phyloP scores from a whole-genome alignment of 2,113 vertebrate genomes.

The Sinocyclocheilus grahami region DNA sequence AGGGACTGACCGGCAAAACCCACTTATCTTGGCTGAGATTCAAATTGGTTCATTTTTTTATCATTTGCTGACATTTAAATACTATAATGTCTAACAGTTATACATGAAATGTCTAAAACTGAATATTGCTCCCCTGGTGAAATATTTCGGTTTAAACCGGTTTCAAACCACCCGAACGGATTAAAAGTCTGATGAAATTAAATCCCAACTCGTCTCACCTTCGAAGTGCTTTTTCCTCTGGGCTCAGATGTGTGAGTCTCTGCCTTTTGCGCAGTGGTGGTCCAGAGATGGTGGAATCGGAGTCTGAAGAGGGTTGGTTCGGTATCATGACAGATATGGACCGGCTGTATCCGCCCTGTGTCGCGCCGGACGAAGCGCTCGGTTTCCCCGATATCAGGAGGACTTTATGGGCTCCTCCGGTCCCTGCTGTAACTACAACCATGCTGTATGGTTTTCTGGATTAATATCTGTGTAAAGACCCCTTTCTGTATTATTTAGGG shows the following conservation, averaged over 20 bases:
- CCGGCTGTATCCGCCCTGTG: conserved; percentile 39
- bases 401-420: conserved; percentile 79
- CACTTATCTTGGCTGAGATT: neutral
- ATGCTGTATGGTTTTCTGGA: conserved; percentile 64
- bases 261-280: conserved; percentile 86
- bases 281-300: conserved; percentile 70
- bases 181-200: neutral
- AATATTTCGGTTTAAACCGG: neutral
- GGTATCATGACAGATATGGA: conserved; percentile 79
- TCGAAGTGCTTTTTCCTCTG: conserved; percentile 92
- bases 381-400: conserved; percentile 84
- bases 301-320: conserved; percentile 75
- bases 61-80: neutral
- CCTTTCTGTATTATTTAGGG: conserved; percentile 35
- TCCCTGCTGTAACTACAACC: conserved; percentile 79
- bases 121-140: neutral
- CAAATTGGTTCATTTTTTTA: neutral
- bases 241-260: conserved; percentile 91
- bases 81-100: neutral
- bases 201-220: conserved; percentile 74
- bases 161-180: neutral
- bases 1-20: conserved; percentile 48
- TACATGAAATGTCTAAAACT: neutral
- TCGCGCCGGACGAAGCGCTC: neutral
- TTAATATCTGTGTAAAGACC: conserved; percentile 11